Conservation (phyloP, 2,113 vertebrate genomes). For the Lagopus muta region DNA sequence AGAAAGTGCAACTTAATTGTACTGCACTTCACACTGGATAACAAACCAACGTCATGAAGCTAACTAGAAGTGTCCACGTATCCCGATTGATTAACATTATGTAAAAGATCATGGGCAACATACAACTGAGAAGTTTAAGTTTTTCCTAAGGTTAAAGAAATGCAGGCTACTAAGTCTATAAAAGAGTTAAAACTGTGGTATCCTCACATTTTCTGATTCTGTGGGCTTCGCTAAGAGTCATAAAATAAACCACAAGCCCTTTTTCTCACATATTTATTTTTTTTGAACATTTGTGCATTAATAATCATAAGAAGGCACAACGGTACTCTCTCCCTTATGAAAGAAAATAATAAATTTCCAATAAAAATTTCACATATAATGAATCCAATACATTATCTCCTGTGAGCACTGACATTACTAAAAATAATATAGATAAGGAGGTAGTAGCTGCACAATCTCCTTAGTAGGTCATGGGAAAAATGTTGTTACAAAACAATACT, state of each 20-base stretch:
- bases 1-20: not conserved
- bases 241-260: not conserved
- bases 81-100: not conserved
- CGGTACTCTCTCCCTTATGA: not conserved
- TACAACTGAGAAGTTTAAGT: not conserved
- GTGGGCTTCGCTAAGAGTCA: not conserved
- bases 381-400: not conserved
- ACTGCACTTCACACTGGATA: not conserved
- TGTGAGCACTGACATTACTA: conserved; percentile 26
- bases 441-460: not conserved
- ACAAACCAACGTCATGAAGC: not conserved
- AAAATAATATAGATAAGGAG: conserved; percentile 59
- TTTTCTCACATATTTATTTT: not conserved
- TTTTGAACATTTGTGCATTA: not conserved
- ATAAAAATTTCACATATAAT: conserved; percentile 5
- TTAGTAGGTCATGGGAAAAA: conserved; percentile 57
- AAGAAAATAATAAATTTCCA: not conserved
- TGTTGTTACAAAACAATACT: conserved; percentile 19
- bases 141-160: conserved; percentile 11
- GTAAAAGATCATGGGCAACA: not conserved
- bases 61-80: not conserved
- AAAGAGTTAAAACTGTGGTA: not conserved
- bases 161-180: not conserved
- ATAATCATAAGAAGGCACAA: not conserved
- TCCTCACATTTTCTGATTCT: not conserved